Conservation (phyloP, 2,113 vertebrate species). For the Scomber colias region DNA sequence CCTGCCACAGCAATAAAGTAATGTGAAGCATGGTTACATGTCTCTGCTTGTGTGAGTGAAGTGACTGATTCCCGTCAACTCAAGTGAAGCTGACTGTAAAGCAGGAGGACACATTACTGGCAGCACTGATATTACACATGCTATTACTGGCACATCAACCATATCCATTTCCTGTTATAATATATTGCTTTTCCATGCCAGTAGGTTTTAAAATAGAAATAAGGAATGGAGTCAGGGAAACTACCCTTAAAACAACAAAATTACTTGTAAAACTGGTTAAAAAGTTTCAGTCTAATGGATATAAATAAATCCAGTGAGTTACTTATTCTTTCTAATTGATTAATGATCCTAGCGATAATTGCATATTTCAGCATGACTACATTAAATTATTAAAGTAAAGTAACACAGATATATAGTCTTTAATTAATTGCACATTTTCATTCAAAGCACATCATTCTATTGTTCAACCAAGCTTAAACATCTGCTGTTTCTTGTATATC, state of each 20-base stretch:
- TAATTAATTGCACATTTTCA: neutral
- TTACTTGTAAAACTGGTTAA: neutral
- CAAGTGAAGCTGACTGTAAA: conserved; percentile 7
- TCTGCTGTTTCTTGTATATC: neutral
- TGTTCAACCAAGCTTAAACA: neutral
- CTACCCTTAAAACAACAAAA: neutral
- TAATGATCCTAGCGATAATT: neutral
- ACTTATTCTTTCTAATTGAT: neutral
- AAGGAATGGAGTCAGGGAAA: neutral
- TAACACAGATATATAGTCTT: neutral
- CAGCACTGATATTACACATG: conserved; percentile 19
- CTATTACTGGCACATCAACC: conserved; percentile 41
- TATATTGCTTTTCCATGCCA: conserved; percentile 9
- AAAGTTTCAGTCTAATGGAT: neutral
- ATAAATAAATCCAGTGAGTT: neutral
- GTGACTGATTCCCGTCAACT: neutral
- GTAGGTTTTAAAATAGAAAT: conserved; percentile 17
- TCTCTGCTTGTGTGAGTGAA: conserved; percentile 9
- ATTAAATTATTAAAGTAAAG: no score
- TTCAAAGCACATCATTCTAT: neutral
- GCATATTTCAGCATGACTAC: neutral
- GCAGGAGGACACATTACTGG: neutral
- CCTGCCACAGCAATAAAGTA: neutral
- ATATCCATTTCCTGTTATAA: conserved; percentile 48
- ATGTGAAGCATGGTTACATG: conserved; percentile 5